A percentile compares a stretch with the other conserved stretches of the same genome.
Evolutionary conservation across 2,888 invertebrate genomes (phyloP).

Genomic region (Dolichomitus sp.): DNA sequence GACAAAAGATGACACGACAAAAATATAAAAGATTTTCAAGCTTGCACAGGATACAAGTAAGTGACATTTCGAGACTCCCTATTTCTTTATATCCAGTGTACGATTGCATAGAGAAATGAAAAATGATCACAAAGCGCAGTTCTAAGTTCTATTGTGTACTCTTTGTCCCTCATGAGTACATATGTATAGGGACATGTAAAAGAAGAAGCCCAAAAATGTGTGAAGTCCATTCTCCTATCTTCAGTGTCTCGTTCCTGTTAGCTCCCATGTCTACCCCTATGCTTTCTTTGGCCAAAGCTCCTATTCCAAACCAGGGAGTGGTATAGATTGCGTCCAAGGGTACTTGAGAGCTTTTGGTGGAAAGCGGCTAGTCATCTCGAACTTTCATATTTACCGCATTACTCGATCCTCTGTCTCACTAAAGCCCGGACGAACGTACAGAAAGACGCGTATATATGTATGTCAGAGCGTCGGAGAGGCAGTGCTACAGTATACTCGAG

Average conservation of each 20-base stretch:
- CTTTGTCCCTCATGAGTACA: background rate
- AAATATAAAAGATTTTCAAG: no score
- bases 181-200: background rate
- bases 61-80: no score
- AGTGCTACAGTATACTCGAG: background rate
- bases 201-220: background rate
- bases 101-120: background rate
- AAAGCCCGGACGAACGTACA: slow-evolving; percentile 7
- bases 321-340: slow-evolving; percentile 1
- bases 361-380: slow-evolving; percentile 34
- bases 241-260: background rate
- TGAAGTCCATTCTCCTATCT: slow-evolving; percentile 8
- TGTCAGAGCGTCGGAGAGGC: background rate
- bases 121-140: background rate
- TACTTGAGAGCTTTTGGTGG: slow-evolving; percentile 10
- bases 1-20: no score
- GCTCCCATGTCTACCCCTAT: background rate
- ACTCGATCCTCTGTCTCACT: slow-evolving; percentile 24
- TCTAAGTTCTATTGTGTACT: background rate
- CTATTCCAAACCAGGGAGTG: background rate
- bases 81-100: no score
- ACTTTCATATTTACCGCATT: slow-evolving; percentile 45
- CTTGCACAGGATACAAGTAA: no score
- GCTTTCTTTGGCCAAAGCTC: slow-evolving; percentile 13
- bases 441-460: background rate